Evolutionary conservation across 2,113 vertebrate species (phyloP), one percentile per base, ranked within the genome.

Genomic region (Lamprotornis superbus): DNA sequence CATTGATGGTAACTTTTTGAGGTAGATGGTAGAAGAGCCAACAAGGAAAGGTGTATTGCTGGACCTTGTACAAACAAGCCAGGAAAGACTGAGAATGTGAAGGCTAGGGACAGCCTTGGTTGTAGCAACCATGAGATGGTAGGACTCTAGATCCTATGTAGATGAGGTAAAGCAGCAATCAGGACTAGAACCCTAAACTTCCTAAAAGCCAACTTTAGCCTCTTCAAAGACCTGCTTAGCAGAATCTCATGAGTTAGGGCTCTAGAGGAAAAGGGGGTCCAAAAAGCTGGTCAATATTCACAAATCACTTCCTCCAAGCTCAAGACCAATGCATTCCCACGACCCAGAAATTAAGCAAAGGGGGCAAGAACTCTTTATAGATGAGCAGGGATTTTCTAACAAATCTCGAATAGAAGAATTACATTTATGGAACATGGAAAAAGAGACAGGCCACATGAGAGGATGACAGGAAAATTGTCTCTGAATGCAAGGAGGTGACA

Each of bases 331-430:
- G 47, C 10, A 40, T 55, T 63, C 30, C 24, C n/a, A 47, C 25
- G n/a, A 78, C 55, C 47, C 28, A 78, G 8, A 78, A 87, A 56
- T 40, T 20, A 55, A n/a, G 12, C 47, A 70, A 55, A 55, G 15
- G 5, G 8, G 7, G 8, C 24, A 47, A 8, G 15, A 78, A 8
- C 7, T 8, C 15, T n/a, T 47, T 16, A n/a, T 14, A 13, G 24
- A 63, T 39, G 16, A 63, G n/a, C 28, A 47, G 5, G n/a, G 9
- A 70, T 24, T 39, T 70, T 47, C 39, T 47, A 78, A 39, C 3
- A 46, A 39, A 61, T 23, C 15, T 47, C 3, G 2, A 63, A 47
- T 0, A 46, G 40, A 87, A 40, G 28, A 39, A 55, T 2, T 0
- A 63, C 63, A 87, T 39, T 20, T 24, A 40, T 24, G 20, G 10